Conservation (phyloP, 37 sponge, comb jelly and placozoan species). For the Aphrocallistes beatrix region DNA sequence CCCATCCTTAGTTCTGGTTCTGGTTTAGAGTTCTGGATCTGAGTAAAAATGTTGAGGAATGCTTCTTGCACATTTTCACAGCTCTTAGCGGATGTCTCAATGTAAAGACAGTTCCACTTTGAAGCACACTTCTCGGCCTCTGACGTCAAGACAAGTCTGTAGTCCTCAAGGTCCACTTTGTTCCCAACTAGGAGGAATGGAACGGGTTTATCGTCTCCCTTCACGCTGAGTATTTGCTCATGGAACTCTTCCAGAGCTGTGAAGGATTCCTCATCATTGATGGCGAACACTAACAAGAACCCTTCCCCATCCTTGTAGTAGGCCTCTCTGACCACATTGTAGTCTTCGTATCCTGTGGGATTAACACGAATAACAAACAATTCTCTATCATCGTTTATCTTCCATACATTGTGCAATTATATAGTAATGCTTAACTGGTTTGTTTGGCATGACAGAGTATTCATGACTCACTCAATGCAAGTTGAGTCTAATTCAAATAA, state of each 20-base stretch:
- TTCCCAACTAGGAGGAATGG: constrained; percentile 72
- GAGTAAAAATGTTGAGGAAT: too few species aligned
- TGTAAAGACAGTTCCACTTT: constrained; percentile 61
- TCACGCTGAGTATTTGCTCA: constrained; percentile 74
- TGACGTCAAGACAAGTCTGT: constrained; percentile 36
- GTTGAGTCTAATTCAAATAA: too few species aligned
- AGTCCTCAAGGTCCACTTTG: constrained; percentile 46
- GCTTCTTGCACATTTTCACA: constrained; percentile 71
- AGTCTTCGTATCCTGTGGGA: constrained; percentile 93
- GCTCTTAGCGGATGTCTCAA: constrained; percentile 87
- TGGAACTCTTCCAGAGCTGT: constrained; percentile 46
- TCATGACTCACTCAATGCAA: too few species aligned
- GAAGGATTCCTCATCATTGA: constrained; percentile 69
- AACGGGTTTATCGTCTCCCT: constrained; percentile 51
- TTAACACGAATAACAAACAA: too few species aligned
- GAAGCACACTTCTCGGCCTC: constrained; percentile 52
- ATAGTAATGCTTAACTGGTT: too few species aligned
- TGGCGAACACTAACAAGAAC: constrained; percentile 76
- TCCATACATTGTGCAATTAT: too few species aligned
- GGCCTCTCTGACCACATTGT: constrained; percentile 66
- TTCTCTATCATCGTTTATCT: too few species aligned
- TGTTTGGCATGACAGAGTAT: too few species aligned
- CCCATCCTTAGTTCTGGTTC: too few species aligned
- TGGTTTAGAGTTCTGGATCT: too few species aligned
- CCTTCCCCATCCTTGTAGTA: constrained; percentile 84